These are phyloP conservation scores for Palythoa grandiflora DNA, from an alignment of 92 coral and sea anemone genomes.

Conservation along the genomic window DNA sequence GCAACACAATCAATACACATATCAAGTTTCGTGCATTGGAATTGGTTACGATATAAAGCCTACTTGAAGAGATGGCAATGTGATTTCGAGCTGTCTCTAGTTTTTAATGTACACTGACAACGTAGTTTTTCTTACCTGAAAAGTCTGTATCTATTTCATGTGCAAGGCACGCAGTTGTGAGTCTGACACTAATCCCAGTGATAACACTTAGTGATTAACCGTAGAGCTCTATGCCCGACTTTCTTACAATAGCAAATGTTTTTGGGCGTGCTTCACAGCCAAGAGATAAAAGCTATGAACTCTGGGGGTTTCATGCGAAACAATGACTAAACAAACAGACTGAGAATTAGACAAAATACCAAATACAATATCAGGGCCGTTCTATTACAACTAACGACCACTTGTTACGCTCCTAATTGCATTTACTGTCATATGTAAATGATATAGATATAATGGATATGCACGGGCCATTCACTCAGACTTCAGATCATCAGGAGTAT, in stretches of 20 bases:
- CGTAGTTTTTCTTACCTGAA: slow-evolving; percentile 62
- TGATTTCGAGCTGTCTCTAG: not conserved
- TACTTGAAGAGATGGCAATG: not conserved
- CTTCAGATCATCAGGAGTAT: slow-evolving; percentile 84
- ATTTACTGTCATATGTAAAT: slow-evolving; percentile 91
- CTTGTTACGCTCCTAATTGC: slow-evolving; percentile 91
- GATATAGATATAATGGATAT: slow-evolving; percentile 86
- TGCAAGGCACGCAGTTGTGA: slow-evolving; percentile 50
- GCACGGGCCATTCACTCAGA: slow-evolving; percentile 67
- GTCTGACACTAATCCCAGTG: slow-evolving; percentile 64
- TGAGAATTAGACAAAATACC: slow-evolving; percentile 96
- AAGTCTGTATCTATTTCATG: slow-evolving; percentile 63
- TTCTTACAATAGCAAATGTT: slow-evolving; percentile 72
- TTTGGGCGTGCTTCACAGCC: slow-evolving; percentile 87
- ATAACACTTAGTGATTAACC: slow-evolving; percentile 69
- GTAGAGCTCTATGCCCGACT: slow-evolving; percentile 53
- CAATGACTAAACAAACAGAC: slow-evolving; percentile 99
- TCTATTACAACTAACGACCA: slow-evolving; percentile 91
- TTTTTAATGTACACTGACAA: slow-evolving; percentile 25
- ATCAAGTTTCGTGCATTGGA: not conserved
- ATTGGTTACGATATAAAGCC: not conserved
- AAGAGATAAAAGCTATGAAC: slow-evolving; percentile 81
- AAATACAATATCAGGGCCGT: slow-evolving; percentile 86
- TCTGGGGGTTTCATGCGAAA: slow-evolving; percentile 93
- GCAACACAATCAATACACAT: not conserved